Evolutionary conservation across 1,140 invertebrate species (phyloP), one percentile per base, ranked within the genome.

Genomic region (Leptinotarsa defecta): DNA sequence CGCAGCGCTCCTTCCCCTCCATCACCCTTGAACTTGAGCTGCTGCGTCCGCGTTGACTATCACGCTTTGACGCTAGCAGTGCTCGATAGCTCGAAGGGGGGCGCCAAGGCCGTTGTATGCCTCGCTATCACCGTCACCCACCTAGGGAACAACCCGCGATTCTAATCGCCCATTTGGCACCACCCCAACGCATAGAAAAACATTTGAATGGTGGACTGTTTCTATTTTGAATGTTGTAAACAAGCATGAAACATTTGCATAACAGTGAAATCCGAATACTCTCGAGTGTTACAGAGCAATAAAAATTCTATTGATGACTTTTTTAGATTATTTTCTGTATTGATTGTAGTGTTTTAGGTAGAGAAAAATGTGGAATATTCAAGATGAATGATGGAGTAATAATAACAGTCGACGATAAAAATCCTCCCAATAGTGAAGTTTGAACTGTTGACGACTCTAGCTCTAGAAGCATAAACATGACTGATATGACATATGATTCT

Each of bases 11-110:
- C 76, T 81, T 81, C 83, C 87, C 82, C 84, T 81, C 81, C 81
- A 78, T 80, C 82, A 82, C 82, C 90, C 91, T 92, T 92, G 91
- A 92, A 92, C 91, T 92, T 92, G 91, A 89, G 87, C 85, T 74
- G 78, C 75, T 77, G 79, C 79, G 76, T 75, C 77, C 76, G 79
- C 79, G 80, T 77, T 78, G 74, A 79, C 24, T 34, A 24, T 69
- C 34, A 65, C 24, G 61, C 52, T 24, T 27, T 27, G 78, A 75
- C 75, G 68, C 68, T 70, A 49, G 68, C 68, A 70, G 61, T 43
- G 71, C 20, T 65, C 76, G 78, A 76, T 77, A 77, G 78, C 67
- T 70, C 73, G 81, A 78, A 78, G 78, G 83, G 82, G 68, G 68
- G 78, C 74, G 78, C 75, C 81, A 81, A 79, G 81, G 79, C 70